These are phyloP conservation scores for Phymorhynchus buccinoides DNA, from an alignment of 1,140 invertebrate genomes.

Conservation along the genomic window DNA sequence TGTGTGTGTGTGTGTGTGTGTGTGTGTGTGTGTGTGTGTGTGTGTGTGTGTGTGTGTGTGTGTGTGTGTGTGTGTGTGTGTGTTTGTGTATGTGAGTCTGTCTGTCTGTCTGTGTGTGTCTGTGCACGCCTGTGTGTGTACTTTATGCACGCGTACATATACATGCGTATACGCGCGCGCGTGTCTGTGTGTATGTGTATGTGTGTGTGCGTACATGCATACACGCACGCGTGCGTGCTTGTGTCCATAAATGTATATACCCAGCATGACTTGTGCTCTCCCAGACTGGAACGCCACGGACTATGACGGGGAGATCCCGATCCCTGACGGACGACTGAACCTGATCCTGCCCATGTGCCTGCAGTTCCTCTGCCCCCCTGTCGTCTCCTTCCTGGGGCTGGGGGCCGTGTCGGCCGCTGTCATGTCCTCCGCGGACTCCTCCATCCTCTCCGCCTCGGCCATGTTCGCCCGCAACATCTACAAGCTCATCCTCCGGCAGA, in stretches of 20 bases:
- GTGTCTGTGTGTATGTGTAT: not conserved
- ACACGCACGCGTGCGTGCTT: not conserved
- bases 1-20: no score
- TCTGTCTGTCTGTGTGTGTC: no score
- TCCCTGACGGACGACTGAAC: conserved; percentile 84
- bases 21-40: no score
- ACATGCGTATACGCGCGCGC: not conserved
- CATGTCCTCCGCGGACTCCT: conserved; percentile 98
- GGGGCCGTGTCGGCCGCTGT: conserved; percentile 98
- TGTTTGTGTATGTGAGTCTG: no score
- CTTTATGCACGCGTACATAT: not conserved
- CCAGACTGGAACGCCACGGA: conserved; percentile 94
- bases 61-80: no score
- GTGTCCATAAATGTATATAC: not conserved
- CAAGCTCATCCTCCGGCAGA: conserved; percentile 94
- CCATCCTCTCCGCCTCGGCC: conserved; percentile 94
- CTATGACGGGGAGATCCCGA: conserved; percentile 80
- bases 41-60: no score
- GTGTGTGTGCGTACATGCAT: not conserved
- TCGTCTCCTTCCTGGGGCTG: conserved; percentile 95
- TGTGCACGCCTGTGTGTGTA: no score
- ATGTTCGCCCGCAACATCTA: conserved; percentile 99
- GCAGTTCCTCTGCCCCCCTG: conserved; percentile 92
- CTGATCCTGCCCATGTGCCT: conserved; percentile 97
- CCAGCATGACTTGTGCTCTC: not conserved